Percentiles rank a stretch among this genome's conserved stretches.
phyloP scores from a whole-genome alignment of 1,140 invertebrate species.

The Thaumetopoea pityocampa region DNA sequence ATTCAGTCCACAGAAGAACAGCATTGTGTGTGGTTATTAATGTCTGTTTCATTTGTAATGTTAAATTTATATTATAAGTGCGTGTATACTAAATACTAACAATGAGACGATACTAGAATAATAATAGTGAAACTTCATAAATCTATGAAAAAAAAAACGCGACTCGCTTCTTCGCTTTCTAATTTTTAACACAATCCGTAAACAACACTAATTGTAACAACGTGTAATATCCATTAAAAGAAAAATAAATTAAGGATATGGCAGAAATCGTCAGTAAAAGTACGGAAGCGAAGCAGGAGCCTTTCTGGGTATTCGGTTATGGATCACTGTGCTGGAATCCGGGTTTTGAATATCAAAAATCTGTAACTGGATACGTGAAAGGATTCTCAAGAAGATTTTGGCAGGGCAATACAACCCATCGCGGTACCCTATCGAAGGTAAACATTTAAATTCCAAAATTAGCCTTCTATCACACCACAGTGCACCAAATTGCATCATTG shows the following conservation, averaged over 20 bases:
- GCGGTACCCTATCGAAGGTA: constrained; percentile 88
- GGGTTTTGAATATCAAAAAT: constrained; percentile 85
- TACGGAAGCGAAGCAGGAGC: constrained; percentile 35
- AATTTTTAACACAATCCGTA: no score
- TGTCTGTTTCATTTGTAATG: constrained; percentile 30
- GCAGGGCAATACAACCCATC: constrained; percentile 90
- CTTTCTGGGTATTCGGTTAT: constrained; percentile 90
- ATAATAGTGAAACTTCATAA: constrained; percentile 30
- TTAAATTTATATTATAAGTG: constrained; percentile 33
- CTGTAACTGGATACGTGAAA: constrained; percentile 82
- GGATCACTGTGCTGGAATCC: constrained; percentile 92
- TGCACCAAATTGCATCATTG: no score
- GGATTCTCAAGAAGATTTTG: constrained; percentile 89
- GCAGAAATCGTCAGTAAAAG: constrained; percentile 16
- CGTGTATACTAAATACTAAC: constrained; percentile 39
- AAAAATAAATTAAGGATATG: no score
- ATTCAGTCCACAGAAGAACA: constrained; percentile 34
- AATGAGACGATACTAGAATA: constrained; percentile 57
- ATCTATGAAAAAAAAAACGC: constrained; percentile 39
- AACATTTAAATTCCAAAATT: constrained; percentile 18
- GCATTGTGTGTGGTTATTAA: constrained; percentile 19
- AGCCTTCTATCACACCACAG: no score
- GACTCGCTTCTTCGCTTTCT: constrained; percentile 35
- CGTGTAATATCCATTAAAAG: no score
- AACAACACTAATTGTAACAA: no score